phyloP scores from a whole-genome alignment of 1,140 invertebrate genomes.

The Potamilus streckersoni region DNA sequence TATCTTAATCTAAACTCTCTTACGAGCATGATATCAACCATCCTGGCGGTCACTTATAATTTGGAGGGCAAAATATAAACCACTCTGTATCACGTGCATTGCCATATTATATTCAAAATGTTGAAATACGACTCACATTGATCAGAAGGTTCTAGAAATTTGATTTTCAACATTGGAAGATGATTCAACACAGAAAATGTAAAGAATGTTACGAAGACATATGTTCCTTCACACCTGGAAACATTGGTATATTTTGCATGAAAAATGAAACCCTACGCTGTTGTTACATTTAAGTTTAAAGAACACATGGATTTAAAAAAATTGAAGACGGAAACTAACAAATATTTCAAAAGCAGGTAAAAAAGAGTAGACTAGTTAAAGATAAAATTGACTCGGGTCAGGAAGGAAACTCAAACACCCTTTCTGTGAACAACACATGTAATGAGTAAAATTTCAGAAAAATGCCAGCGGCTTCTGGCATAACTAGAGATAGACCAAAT shows the following conservation, averaged over 20 bases:
- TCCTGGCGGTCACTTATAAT: background rate
- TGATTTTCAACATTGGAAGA: no score
- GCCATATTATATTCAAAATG: conserved; percentile 3
- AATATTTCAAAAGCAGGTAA: conserved; percentile 6
- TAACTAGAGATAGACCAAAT: no score
- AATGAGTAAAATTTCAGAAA: background rate
- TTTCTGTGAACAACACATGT: conserved; percentile 22
- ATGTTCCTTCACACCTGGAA: no score
- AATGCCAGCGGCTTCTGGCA: background rate
- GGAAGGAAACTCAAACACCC: conserved; percentile 2
- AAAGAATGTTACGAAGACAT: no score
- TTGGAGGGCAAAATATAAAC: conserved; percentile 15
- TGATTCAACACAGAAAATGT: no score
- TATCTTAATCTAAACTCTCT: conserved; percentile 13
- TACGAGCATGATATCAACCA: no score
- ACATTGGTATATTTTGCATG: no score
- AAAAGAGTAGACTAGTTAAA: conserved; percentile 27
- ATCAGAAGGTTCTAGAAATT: conserved; percentile 3
- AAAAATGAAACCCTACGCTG: no score
- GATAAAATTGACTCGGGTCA: conserved; percentile 7
- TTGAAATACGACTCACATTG: background rate
- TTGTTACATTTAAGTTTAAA: no score
- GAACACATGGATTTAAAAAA: no score
- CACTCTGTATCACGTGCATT: conserved; percentile 10
- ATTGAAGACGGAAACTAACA: no score